Base-by-base conservation (phyloP, 2,888 invertebrate species). In the Lithophane socia region DNA sequence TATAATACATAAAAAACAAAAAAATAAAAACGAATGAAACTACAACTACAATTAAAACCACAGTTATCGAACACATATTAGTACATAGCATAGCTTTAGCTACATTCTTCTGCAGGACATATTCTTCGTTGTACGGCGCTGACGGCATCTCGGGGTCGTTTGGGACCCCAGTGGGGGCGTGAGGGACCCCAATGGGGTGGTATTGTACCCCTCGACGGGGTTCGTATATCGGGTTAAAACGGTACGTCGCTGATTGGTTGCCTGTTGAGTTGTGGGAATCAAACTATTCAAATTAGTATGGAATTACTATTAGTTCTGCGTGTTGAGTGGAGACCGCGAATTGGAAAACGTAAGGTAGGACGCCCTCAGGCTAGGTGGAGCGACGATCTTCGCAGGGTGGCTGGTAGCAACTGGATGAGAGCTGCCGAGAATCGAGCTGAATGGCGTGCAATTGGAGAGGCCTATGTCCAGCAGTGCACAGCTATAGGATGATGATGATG, bases 101-200 rank as follows among this genome's bases (percentile, higher is more conserved):
- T 0, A 82, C 13, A 29, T 52, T 54, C 0, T 79, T 79, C 3
- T 82, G 60, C 5, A 75, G 44, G 0, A 82, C 9, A 44, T 72
- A 82, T n/a, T 82, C 82, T 18, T 82, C 82, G 24, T 82, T 82
- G 47, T 69, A 82, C 1, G 82, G 82, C 29, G 82, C 82, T n/a
- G 82, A 82, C 10, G 82, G 82, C 10, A 67, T 67, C 47, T 73
- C 52, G 47, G 73, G 73, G 82, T 71, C 73, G 29, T 68, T 69
- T 52, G 3, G 16, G n/a, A 56, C 21, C 75, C 37, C 58, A 60
- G 3, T 29, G n/a, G 60, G 47, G 24, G 18, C 52, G 1, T n/a
- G 13, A 18, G 16, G 16, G n/a, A 54, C 44, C 54, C 75, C 29
- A n/a, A 18, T 0, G 24, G 66, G 67, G 37, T 68, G 16, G 1